Base-by-base conservation (phyloP, 2,113 vertebrate genomes). In the Silurus glanis region DNA sequence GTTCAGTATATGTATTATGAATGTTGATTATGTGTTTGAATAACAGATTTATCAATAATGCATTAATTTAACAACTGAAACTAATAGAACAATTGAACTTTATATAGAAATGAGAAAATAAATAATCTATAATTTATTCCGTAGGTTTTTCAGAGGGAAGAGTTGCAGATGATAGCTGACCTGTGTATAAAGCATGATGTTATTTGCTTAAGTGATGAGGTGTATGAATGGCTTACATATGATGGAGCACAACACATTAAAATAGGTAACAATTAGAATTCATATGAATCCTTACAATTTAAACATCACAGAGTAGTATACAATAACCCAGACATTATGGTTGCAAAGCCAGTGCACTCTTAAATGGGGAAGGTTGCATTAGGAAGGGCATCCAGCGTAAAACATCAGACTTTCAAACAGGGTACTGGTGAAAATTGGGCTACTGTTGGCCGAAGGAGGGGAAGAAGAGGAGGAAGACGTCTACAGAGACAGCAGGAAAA, bases 181-280 rank as follows among this genome's bases (percentile, higher is more conserved):
- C 92, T 99, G 81, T 99, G 98, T 49, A 93, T 96, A 90, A 95
- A 96, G 92, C 96, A 99, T 0, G 93, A 97, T 0, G 90, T 95
- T 84, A 71, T 99, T 80, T 99, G 98, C 90, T 90, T 99, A 93
- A 95, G 95, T 0, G 98, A 99, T 0, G 98, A 99, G 90, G 98
- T 99, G 75, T 99, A 99, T 1, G 97, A 99, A 93, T 99, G 97
- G 97, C 91, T 99, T 89, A 96, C 96, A 1, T 99, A 97, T 0
- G 96, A 97, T 0, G 95, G 94, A 78, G 91, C 92, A 82, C 92
- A 96, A 82, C 97, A 98, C 74, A 6, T 96, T 53, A 97, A 97
- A 92, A 97, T 99, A 0, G 97, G 98, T 99, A 93, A 17, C 92
- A 84, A 2, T 58, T 3, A 17, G 4, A 79, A 28, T 21, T 84